Evolutionary conservation across 2,113 vertebrate genomes (phyloP).

Genomic region (Sphaerodactylus townsendi): DNA sequence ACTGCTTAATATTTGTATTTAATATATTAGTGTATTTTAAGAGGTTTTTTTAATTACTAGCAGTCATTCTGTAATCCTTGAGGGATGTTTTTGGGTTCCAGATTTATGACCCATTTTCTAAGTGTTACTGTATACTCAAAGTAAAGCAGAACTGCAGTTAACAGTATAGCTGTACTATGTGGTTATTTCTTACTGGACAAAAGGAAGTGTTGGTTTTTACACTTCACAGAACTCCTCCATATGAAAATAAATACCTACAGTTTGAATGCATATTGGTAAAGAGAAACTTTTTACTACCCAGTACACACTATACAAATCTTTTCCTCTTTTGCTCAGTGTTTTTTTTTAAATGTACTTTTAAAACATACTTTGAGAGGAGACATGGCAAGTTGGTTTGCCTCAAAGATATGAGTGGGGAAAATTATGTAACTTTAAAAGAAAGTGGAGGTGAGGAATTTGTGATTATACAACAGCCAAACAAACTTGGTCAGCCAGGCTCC

Average conservation of each 20-base stretch:
- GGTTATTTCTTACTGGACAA: neutral
- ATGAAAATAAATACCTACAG: neutral
- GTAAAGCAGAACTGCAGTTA: neutral
- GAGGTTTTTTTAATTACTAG: accelerated
- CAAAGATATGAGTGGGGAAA: neutral
- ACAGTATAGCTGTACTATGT: neutral
- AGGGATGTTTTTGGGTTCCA: neutral
- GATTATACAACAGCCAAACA: neutral
- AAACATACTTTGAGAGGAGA: too few species aligned
- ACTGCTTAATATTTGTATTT: neutral
- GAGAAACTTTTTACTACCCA: neutral
- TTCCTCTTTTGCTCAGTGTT: accelerated
- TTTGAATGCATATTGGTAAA: neutral
- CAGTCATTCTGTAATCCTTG: neutral
- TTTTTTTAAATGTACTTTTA: too few species aligned
- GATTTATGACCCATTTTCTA: neutral
- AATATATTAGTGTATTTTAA: accelerated
- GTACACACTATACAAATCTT: neutral
- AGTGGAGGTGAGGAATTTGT: accelerated
- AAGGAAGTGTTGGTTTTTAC: neutral
- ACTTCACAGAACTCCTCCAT: neutral
- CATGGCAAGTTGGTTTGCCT: neutral
- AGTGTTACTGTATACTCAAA: neutral
- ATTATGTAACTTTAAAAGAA: accelerated
- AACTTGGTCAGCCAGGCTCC: neutral